Evolutionary conservation across 2,888 invertebrate species (phyloP).

Genomic region (Ophonus ardosiacus): DNA sequence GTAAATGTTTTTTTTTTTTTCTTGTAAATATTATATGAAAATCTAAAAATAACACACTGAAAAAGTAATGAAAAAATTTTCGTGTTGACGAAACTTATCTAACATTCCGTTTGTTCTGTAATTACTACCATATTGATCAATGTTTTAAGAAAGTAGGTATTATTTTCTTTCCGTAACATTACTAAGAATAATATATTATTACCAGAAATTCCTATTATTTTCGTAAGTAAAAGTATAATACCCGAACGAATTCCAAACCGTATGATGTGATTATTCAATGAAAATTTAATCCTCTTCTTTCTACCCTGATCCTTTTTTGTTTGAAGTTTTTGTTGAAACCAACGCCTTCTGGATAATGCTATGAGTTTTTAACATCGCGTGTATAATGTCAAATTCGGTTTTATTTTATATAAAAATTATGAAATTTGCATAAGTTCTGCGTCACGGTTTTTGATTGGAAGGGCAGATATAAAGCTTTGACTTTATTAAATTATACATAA

Average conservation of each 20-base stretch:
- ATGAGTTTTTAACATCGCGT: constrained; percentile 14
- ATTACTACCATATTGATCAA: constrained; percentile 16
- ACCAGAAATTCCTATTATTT: constrained; percentile 4
- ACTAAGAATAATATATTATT: constrained; percentile 12
- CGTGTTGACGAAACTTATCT: neutral
- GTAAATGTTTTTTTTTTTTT: too few relatives aligned
- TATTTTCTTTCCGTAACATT: neutral
- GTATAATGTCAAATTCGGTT: constrained; percentile 10
- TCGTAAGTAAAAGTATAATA: neutral
- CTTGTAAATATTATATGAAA: neutral
- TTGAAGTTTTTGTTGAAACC: constrained; percentile 1
- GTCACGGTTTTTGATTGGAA: constrained; percentile 11
- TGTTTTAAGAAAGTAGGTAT: constrained; percentile 24
- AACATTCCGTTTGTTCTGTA: neutral
- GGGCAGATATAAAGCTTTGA: neutral
- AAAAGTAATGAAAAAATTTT: neutral
- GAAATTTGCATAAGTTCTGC: constrained; percentile 37
- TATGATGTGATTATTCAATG: neutral
- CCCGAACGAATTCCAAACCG: too few relatives aligned
- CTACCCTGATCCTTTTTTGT: constrained; percentile 7
- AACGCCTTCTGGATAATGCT: constrained; percentile 24
- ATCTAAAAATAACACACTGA: neutral
- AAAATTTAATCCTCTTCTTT: constrained; percentile 16
- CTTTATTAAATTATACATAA: constrained; percentile 33
- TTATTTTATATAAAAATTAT: constrained; percentile 42